Base-by-base conservation (phyloP, 1,140 invertebrate genomes). In the Pygmarrhopalites habei region DNA sequence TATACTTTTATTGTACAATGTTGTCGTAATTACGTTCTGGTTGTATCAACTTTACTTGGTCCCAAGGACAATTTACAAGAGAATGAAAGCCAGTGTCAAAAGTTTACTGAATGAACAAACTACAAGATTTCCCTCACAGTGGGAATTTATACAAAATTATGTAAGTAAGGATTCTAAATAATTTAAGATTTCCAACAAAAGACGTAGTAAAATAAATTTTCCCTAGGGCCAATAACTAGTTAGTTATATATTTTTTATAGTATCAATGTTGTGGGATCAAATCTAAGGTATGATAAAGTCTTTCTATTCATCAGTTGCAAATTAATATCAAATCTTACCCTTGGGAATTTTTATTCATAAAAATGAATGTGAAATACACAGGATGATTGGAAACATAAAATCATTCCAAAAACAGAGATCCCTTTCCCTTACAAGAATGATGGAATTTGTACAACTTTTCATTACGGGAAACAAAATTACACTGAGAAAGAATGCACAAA, bases 231-330 rank as follows among this genome's bases (percentile, higher is more conserved):
- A 39, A 39, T 39, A 7, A 10, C 35, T 7, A 39, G 17, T 39
- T 49, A 19, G 23, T 49, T 49, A 19, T 12, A 15, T 12, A 26
- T 52, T 29, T 2, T 52, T 3, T 10, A 28, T 28, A 52, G 49
- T 52, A 52, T 26, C 49, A 52, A 23, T 52, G 49, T 28, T 52
- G 49, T 29, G 49, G 49, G 25, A 52, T n/a, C n/a, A n/a, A n/a
- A n/a, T n/a, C n/a, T n/a, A n/a, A n/a, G n/a, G n/a, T n/a, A n/a
- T n/a, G n/a, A n/a, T n/a, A n/a, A n/a, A n/a, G n/a, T n/a, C n/a
- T n/a, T n/a, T n/a, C n/a, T n/a, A n/a, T n/a, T n/a, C n/a, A n/a
- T n/a, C n/a, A n/a, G n/a, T n/a, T n/a, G n/a, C n/a, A n/a, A n/a
- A n/a, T n/a, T n/a, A n/a, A n/a, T n/a, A n/a, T n/a, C n/a, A n/a